Conservation (phyloP, 1,140 invertebrate genomes). For the Steinernema feltiae region DNA sequence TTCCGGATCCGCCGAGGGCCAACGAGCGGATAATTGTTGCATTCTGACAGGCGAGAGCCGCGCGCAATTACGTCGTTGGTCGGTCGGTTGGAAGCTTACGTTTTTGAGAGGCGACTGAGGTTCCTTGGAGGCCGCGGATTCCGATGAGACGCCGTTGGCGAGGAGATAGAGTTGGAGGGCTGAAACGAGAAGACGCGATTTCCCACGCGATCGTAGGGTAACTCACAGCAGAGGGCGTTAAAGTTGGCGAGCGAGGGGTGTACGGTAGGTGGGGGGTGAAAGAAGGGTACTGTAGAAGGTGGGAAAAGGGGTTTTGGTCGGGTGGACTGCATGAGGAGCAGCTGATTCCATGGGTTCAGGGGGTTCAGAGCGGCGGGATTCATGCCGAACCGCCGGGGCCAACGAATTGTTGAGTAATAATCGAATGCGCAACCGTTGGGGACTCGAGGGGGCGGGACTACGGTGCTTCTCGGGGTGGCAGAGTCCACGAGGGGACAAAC, state of each 20-base stretch:
- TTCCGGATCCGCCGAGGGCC: constrained; percentile 3
- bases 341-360: neutral
- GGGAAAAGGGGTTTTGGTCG: neutral
- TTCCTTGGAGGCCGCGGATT: neutral
- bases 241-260: neutral
- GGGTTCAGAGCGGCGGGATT: neutral
- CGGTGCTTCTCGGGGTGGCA: neutral
- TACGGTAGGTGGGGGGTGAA: neutral
- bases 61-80: neutral
- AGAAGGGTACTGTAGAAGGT: neutral
- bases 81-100: neutral
- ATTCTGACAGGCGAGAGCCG: neutral
- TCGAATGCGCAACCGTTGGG: constrained; percentile 13
- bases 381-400: neutral
- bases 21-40: constrained; percentile 10
- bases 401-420: neutral
- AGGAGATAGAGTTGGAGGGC: neutral
- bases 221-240: constrained; percentile 5
- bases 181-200: neutral
- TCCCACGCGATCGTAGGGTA: neutral
- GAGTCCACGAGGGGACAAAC: neutral
- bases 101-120: neutral
- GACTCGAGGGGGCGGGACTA: neutral
- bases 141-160: neutral
- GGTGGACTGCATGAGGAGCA: neutral